Conservation (phyloP, 2,888 invertebrate genomes). For the Chaetoderma sp. region DNA sequence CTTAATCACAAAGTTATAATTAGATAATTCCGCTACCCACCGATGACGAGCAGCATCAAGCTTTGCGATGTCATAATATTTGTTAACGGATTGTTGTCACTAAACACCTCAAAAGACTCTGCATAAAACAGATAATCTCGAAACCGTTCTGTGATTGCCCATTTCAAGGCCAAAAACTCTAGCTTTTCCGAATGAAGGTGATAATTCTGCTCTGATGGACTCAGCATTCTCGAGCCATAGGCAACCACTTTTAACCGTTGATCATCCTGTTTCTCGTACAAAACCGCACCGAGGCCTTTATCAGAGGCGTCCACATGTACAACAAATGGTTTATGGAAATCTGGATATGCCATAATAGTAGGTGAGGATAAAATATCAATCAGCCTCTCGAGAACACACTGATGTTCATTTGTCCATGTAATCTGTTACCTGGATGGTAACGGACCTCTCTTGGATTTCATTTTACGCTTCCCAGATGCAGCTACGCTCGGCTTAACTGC, state of each 20-base stretch:
- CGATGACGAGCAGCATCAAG: conserved; percentile 23
- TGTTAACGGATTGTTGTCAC: conserved; percentile 19
- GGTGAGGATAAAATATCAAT: background rate
- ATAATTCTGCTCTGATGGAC: conserved; percentile 13
- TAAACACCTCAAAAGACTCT: conserved; percentile 20
- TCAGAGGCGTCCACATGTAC: conserved; percentile 24
- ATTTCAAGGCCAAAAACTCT: conserved; percentile 27
- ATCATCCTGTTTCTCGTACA: conserved; percentile 26
- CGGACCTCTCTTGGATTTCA: background rate
- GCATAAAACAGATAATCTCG: conserved; percentile 14
- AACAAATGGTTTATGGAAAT: conserved; percentile 24
- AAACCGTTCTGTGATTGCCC: conserved; percentile 25
- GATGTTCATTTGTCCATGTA: conserved; percentile 11
- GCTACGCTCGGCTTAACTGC: background rate
- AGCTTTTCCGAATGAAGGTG: conserved; percentile 2
- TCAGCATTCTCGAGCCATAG: conserved; percentile 17
- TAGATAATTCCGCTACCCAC: conserved; percentile 17
- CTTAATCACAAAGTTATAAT: conserved; percentile 14
- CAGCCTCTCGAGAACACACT: conserved; percentile 19
- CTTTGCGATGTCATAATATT: conserved; percentile 20
- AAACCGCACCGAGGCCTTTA: conserved; percentile 29
- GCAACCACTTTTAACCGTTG: conserved; percentile 8
- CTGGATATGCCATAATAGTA: conserved; percentile 25
- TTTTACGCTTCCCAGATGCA: background rate
- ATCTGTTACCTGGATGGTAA: background rate